Evolutionary conservation across 2,888 invertebrate genomes (phyloP).

Genomic region (Drosophila paranaensis): DNA sequence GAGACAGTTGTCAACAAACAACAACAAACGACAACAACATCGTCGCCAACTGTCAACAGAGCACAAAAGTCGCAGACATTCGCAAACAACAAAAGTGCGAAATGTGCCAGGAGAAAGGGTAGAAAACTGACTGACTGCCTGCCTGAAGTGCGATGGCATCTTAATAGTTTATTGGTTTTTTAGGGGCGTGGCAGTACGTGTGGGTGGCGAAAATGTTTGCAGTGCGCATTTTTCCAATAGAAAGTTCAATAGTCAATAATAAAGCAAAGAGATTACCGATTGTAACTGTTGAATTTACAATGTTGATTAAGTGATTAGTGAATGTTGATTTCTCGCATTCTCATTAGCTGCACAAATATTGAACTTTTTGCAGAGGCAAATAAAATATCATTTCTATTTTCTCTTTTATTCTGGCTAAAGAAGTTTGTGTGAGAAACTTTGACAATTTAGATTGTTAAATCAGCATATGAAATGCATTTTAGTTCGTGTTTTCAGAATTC

Average conservation of each 20-base stretch:
- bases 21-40: conserved; percentile 13
- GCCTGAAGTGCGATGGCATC: conserved; percentile 25
- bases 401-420: neutral
- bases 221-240: conserved; percentile 7
- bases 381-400: neutral
- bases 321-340: neutral
- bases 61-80: conserved; percentile 30
- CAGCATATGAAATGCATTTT: too few relatives aligned
- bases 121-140: neutral
- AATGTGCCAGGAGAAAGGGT: conserved; percentile 34
- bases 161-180: conserved; percentile 1
- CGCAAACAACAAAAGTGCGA: conserved; percentile 43
- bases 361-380: neutral
- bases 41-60: conserved; percentile 29
- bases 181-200: conserved; percentile 14
- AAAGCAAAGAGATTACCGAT: neutral
- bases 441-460: too few relatives aligned
- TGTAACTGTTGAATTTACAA: neutral
- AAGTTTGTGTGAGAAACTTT: too few relatives aligned
- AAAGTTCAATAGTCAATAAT: conserved; percentile 11
- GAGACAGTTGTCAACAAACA: conserved; percentile 42
- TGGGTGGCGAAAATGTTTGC: conserved; percentile 17
- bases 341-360: neutral
- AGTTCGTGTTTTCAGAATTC: too few relatives aligned
- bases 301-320: neutral